phyloP scores from a whole-genome alignment of 2,888 invertebrate species.

The Parnassius mnemosyne region DNA sequence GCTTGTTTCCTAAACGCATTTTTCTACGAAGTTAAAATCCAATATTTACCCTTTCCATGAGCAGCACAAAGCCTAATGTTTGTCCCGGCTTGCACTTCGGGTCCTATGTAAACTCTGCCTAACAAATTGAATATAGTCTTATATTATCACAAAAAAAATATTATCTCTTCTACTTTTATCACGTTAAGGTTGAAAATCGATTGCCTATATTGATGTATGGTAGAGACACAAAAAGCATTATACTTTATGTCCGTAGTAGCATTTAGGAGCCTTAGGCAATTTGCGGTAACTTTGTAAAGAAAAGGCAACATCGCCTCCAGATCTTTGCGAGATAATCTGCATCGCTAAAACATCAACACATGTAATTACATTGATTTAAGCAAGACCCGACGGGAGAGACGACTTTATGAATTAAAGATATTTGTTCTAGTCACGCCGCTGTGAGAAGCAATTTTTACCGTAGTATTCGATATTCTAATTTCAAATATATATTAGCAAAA shows the following conservation, averaged over 20 bases:
- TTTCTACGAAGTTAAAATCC: slow-evolving; percentile 72
- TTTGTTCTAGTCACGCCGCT: slow-evolving; percentile 25
- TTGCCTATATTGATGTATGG: slow-evolving; percentile 32
- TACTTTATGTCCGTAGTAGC: slow-evolving; percentile 72
- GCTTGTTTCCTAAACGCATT: slow-evolving; percentile 73
- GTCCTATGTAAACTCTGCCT: slow-evolving; percentile 75
- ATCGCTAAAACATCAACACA: slow-evolving; percentile 47
- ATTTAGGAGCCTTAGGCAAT: slow-evolving; percentile 71
- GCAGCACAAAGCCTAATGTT: slow-evolving; percentile 76
- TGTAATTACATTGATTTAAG: slow-evolving; percentile 61
- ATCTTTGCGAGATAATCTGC: slow-evolving; percentile 51
- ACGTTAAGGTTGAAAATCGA: slow-evolving; percentile 41
- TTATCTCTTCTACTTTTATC: slow-evolving; percentile 40
- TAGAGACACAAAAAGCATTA: slow-evolving; percentile 65
- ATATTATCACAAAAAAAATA: slow-evolving; percentile 30
- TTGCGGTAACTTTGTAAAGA: slow-evolving; percentile 67
- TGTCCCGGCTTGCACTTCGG: slow-evolving; percentile 75
- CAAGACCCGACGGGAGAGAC: slow-evolving; percentile 45
- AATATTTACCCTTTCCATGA: slow-evolving; percentile 75
- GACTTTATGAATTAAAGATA: slow-evolving; percentile 50
- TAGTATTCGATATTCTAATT: not conserved
- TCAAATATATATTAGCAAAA: too few relatives aligned
- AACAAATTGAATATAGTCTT: slow-evolving; percentile 62
- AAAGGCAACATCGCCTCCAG: slow-evolving; percentile 54
- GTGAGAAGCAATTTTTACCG: slow-evolving; percentile 4